Percentiles rank a stretch among this genome's conserved stretches.
These are phyloP conservation scores for Notoglanidium macrostoma DNA, from an alignment of 2,797 vertebrate species.

Conservation along the genomic window DNA sequence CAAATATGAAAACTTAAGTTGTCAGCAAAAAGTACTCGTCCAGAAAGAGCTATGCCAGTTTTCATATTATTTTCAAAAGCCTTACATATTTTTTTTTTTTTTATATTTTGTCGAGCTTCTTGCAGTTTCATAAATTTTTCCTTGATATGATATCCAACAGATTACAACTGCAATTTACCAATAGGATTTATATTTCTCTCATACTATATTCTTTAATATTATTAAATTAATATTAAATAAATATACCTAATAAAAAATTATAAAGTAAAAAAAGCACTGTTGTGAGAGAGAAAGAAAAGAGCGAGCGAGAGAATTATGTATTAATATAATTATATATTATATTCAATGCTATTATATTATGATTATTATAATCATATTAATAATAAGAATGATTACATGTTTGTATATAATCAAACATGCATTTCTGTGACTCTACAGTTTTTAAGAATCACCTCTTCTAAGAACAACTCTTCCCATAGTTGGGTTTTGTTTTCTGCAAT, in stretches of 20 bases:
- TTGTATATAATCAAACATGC: not conserved
- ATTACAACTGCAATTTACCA: not conserved
- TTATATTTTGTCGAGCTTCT: too few species aligned
- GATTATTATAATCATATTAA: too few species aligned
- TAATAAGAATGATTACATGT: too few species aligned
- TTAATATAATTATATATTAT: too few species aligned
- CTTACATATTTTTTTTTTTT: not conserved
- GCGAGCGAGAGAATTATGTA: too few species aligned
- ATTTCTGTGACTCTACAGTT: not conserved
- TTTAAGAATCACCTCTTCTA: constrained; percentile 6
- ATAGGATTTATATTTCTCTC: not conserved
- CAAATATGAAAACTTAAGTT: constrained; percentile 13
- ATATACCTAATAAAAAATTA: not conserved
- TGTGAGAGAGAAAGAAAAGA: not conserved
- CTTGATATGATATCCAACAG: not conserved
- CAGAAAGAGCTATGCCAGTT: not conserved
- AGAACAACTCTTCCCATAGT: not conserved
- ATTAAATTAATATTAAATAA: not conserved
- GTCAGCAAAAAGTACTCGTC: not conserved
- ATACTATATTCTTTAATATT: not conserved
- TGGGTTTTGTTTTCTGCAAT: not conserved
- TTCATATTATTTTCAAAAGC: not conserved
- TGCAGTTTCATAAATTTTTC: not conserved
- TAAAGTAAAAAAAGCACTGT: not conserved
- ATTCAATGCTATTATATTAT: too few species aligned